phyloP scores from a whole-genome alignment of 2,113 vertebrate genomes.

The Orycteropus afer region DNA sequence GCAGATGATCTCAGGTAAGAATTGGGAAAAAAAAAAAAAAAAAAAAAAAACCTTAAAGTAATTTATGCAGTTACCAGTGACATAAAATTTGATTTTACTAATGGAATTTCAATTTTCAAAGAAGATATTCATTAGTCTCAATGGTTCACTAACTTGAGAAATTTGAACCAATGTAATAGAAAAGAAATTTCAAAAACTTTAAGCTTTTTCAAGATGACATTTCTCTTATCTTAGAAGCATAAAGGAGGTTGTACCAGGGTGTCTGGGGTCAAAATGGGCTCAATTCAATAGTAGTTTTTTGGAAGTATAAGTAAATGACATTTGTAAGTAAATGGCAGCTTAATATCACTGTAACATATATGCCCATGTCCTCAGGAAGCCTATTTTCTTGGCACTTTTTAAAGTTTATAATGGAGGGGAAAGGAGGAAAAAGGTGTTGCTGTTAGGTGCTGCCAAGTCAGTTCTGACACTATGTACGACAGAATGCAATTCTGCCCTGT shows the following conservation, averaged over 20 bases:
- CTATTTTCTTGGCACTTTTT: neutral
- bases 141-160: neutral
- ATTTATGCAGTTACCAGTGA: slow-evolving; percentile 25
- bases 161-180: neutral
- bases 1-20: neutral
- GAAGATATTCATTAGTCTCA: neutral
- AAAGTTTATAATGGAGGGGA: neutral
- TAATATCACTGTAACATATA: neutral
- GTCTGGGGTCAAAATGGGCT: neutral
- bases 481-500: too few species aligned
- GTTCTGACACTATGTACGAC: too few species aligned
- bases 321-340: neutral
- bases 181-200: neutral
- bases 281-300: neutral
- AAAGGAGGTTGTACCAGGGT: neutral
- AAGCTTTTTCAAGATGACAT: neutral
- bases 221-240: neutral
- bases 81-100: neutral
- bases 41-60: too few species aligned
- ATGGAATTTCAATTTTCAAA: neutral
- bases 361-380: neutral
- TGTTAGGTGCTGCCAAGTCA: too few species aligned
- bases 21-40: too few species aligned
- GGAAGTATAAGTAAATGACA: neutral
- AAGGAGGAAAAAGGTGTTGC: neutral